Base-by-base conservation (phyloP, 2,113 vertebrate genomes). In the Platanista minor region DNA sequence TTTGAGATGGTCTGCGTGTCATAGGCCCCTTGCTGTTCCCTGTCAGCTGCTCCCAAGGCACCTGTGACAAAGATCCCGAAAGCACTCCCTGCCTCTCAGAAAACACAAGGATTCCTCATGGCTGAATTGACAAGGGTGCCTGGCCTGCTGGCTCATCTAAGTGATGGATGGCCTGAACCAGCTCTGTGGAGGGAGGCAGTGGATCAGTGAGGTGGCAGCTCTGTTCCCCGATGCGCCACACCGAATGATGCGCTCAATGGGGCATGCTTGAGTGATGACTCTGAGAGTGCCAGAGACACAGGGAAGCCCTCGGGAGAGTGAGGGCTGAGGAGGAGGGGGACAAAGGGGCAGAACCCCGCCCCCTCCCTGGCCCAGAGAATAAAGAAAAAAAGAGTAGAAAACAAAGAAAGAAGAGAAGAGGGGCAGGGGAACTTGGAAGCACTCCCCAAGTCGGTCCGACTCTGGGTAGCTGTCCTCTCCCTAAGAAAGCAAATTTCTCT, bases 151-250 rank as follows among this genome's bases (percentile, higher is more conserved):
- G 77, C n/a, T 82, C 41, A 27, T 82, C 15, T 78, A 43, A 62
- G 25, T 87, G 88, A 91, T 64, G 17, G 54, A 83, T 91, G 77
- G 74, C 59, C 87, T 74, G 72, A 67, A 25, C 36, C 33, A 41
- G 66, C 61, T 46, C 67, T 61, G 77, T 64, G n/a, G 39, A 87
- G 43, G 88, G 71, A 90, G 17, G 54, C 3, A 2, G 29, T 64
- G 91, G 94, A 72, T 94, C 90, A 83, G 78, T 0, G 21, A 18
- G 78, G 49, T 67, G 80, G 77, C 61, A 31, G 77, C 88, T 78
- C 27, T 90, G 66, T 31, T 91, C 43, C 64, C 64, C 85, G 77
- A 57, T 17, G 41, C 31, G 57, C 72, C 49, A 36, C 43, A 36
- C 3, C 8, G 29, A 43, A 83, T 72, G 64, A 84, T 46, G 36